A percentile compares a stretch with the other conserved stretches of the same genome.
phyloP scores from a whole-genome alignment of 2,888 invertebrate genomes.

The Volucella bombylans region DNA sequence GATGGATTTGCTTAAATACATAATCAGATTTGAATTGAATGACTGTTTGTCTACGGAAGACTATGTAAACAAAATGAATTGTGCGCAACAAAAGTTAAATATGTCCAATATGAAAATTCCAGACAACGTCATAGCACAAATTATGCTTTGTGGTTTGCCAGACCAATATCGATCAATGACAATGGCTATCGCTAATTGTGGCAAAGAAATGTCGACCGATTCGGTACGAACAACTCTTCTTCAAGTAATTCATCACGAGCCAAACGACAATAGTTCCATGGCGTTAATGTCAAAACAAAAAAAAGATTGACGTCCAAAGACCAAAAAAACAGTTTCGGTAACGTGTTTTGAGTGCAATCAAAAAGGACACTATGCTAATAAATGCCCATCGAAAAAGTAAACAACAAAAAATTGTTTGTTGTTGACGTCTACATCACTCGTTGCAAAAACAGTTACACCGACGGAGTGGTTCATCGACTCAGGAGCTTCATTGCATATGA shows the following conservation, averaged over 20 bases:
- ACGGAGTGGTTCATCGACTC: conserved; percentile 52
- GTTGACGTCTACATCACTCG: conserved; percentile 40
- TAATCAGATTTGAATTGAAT: conserved; percentile 37
- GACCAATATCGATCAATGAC: conserved; percentile 58
- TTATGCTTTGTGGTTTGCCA: conserved; percentile 42
- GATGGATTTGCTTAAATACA: conserved; percentile 55
- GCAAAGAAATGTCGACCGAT: conserved; percentile 41
- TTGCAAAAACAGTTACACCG: conserved; percentile 33
- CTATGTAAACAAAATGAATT: background rate
- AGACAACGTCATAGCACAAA: conserved; percentile 41
- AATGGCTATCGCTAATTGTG: conserved; percentile 33
- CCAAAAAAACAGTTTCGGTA: conserved; percentile 19
- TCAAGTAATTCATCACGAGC: conserved; percentile 37
- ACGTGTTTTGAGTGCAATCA: conserved; percentile 45
- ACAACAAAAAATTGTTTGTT: too few relatives aligned
- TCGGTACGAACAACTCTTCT: conserved; percentile 45
- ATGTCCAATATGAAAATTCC: conserved; percentile 49
- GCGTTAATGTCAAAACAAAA: conserved; percentile 32
- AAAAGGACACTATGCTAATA: conserved; percentile 51
- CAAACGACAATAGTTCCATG: conserved; percentile 15
- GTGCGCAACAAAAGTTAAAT: conserved; percentile 47
- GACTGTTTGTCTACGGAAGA: conserved; percentile 8
- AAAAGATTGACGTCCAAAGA: conserved; percentile 10
- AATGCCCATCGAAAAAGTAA: conserved; percentile 51
- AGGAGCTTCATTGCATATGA: conserved; percentile 54